Evolutionary conservation across 2,888 invertebrate species (phyloP).

Genomic region (Ctena decussata): DNA sequence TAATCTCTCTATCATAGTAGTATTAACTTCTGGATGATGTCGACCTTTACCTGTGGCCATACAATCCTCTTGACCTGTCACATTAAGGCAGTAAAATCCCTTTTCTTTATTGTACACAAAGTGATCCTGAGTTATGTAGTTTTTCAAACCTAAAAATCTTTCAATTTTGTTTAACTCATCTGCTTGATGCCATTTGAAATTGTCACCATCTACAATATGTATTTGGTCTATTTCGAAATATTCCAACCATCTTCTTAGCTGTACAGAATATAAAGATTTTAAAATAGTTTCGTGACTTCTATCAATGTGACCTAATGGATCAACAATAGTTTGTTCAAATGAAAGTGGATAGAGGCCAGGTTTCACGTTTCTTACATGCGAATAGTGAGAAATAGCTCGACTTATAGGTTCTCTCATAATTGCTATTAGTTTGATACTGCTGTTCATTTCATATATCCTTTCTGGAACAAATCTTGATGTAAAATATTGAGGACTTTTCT

Average conservation of each 20-base stretch:
- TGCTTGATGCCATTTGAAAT: slow-evolving; percentile 74
- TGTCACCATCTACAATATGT: slow-evolving; percentile 92
- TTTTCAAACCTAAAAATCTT: slow-evolving; percentile 76
- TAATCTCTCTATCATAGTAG: slow-evolving; percentile 88
- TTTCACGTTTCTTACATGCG: background rate
- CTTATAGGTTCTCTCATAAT: background rate
- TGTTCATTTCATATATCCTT: background rate
- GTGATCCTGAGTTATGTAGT: slow-evolving; percentile 89
- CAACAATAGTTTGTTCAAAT: background rate
- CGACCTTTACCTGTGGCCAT: slow-evolving; percentile 94
- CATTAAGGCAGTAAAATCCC: slow-evolving; percentile 95
- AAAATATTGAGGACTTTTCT: background rate
- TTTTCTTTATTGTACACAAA: slow-evolving; percentile 98
- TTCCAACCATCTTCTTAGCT: slow-evolving; percentile 95
- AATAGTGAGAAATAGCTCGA: background rate
- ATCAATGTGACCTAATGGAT: background rate
- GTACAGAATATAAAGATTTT: background rate
- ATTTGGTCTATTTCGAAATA: slow-evolving; percentile 94
- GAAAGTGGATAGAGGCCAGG: background rate
- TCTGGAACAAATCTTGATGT: background rate
- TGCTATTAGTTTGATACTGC: background rate
- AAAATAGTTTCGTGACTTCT: background rate
- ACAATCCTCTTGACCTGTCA: slow-evolving; percentile 94
- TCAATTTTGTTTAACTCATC: slow-evolving; percentile 76
- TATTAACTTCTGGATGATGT: slow-evolving; percentile 88